Percentiles rank a stretch among this genome's conserved stretches.
phyloP scores from a whole-genome alignment of 1,140 invertebrate species.

The Myzus persicae region DNA sequence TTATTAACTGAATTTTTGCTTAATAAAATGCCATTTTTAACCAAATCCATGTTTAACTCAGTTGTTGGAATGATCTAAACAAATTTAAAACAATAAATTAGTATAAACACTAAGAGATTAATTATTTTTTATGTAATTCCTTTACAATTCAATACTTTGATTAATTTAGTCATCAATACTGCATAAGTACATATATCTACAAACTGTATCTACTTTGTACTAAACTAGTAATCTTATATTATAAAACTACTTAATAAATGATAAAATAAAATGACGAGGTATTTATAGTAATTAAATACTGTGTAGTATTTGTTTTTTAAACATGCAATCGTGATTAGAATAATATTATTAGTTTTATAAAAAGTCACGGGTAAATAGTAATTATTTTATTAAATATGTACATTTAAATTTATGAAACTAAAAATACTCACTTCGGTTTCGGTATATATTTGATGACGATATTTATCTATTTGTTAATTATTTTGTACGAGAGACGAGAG shows the following conservation, averaged over 20 bases:
- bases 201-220: too few relatives aligned
- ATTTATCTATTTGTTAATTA: not conserved
- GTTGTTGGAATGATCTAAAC: not conserved
- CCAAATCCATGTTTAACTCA: not conserved
- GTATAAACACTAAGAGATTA: too few relatives aligned
- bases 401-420: not conserved
- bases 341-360: not conserved
- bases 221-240: too few relatives aligned
- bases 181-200: too few relatives aligned
- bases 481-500: not conserved
- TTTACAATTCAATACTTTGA: not conserved
- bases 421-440: constrained; percentile 11
- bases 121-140: not conserved
- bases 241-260: not conserved
- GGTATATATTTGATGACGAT: not conserved
- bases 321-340: not conserved
- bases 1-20: constrained; percentile 59
- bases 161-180: not conserved
- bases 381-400: not conserved
- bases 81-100: not conserved
- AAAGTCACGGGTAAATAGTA: not conserved
- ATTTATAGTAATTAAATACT: not conserved
- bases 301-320: not conserved
- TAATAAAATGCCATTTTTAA: constrained; percentile 19
- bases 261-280: not conserved